Base-by-base conservation (phyloP, 2,113 vertebrate genomes). In the Tursiops truncatus region DNA sequence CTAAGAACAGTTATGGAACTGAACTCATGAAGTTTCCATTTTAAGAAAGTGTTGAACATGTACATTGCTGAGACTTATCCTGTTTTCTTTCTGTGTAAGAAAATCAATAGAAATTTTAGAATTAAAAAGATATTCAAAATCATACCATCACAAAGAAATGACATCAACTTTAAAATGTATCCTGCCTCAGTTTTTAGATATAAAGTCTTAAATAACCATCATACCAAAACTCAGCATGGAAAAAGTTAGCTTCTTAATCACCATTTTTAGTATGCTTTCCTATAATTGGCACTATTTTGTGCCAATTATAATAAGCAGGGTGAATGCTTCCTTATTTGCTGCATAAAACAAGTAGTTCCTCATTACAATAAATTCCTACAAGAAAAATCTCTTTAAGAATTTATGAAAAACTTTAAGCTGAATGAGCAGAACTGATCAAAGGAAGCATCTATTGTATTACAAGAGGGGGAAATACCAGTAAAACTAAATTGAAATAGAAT, bases 221-320 rank as follows among this genome's bases (percentile, higher is more conserved):
- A 91, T 63, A 44, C 9, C 91, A 41, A 92, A 10, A 2, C 11
- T 87, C 12, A 47, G 17, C 53, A 76, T 73, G 67, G 50, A 95
- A 77, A 95, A 95, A 93, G 1, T 31, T 94, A 3, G 38, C 20
- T 91, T 96, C 67, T 81, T 62, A 91, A 93, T 90, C 53, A 67
- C 44, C 0, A 71, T 83, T 95, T 97, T 89, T 28, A 83, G 44
- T 67, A 50, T 17, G 67, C 79, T 84, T 47, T 79, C 6, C 56
- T 80, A 67, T 18, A 28, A 65, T 13, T 60, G 33, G 5, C 8
- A 56, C 15, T 53, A 53, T 53, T 53, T 53, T 53, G 53, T 53
- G 53, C 53, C 38, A 74, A 80, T 86, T 31, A 88, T n/a, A 33
- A 74, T 58, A 89, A 74, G 18, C 31, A 36, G 28, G 21, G 20